Percentiles rank a stretch among this genome's conserved stretches.
These are phyloP conservation scores for Apaloderma vittatum DNA, from an alignment of 2,113 vertebrate species.

Conservation along the genomic window DNA sequence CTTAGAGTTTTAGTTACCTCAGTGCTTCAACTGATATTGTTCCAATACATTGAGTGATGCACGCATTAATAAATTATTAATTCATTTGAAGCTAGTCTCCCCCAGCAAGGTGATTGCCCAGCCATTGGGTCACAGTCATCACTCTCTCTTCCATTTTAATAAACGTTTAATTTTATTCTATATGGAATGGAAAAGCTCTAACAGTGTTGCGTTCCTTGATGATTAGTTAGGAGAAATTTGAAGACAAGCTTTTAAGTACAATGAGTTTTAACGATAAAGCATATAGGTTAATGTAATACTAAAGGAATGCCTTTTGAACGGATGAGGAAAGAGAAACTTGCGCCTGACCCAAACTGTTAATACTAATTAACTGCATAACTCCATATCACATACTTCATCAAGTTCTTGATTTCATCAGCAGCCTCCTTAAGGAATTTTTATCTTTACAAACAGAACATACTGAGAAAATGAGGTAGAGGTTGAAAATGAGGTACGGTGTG, in stretches of 20 bases:
- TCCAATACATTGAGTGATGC: background rate
- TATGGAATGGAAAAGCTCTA: background rate
- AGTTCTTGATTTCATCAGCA: background rate
- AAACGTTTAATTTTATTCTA: slow-evolving; percentile 58
- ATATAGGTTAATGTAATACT: background rate
- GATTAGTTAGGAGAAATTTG: slow-evolving; percentile 28
- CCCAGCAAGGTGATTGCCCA: background rate
- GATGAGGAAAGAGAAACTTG: background rate
- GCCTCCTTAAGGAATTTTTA: background rate
- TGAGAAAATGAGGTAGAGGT: background rate
- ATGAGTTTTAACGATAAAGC: background rate
- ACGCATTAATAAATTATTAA: slow-evolving; percentile 9
- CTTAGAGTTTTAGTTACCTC: background rate
- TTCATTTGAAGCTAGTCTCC: slow-evolving; percentile 13
- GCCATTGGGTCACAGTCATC: background rate
- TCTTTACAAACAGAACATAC: background rate
- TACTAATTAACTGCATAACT: background rate
- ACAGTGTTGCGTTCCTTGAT: background rate
- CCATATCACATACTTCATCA: background rate
- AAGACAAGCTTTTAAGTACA: background rate
- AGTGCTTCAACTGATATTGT: background rate
- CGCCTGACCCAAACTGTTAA: background rate
- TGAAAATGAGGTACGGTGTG: background rate
- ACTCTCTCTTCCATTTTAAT: background rate
- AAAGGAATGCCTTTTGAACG: background rate